Conservation (phyloP, 2,113 vertebrate genomes). For the Aspidoscelis tigris region DNA sequence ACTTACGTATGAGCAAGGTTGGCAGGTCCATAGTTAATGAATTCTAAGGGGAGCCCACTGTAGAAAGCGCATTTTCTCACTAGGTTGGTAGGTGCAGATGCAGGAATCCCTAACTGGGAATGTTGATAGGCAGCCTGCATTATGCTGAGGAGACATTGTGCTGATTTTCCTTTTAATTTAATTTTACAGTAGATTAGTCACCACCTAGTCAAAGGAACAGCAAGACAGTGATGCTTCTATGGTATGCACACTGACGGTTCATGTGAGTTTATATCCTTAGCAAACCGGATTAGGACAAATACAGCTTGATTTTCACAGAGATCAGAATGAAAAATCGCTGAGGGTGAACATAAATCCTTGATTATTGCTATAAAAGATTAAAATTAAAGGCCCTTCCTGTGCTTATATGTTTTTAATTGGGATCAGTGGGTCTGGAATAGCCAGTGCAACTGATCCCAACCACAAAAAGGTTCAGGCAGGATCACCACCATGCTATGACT, state of each 20-base stretch:
- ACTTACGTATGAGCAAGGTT: background rate
- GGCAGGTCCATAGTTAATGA: background rate
- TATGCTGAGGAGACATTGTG: background rate
- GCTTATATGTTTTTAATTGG: too few species aligned
- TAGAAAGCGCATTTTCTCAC: background rate
- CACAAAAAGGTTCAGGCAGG: too few species aligned
- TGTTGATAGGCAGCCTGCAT: background rate
- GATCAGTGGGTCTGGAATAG: too few species aligned
- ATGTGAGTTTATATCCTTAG: background rate
- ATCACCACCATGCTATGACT: too few species aligned
- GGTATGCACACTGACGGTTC: slow-evolving; percentile 7
- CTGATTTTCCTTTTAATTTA: slow-evolving; percentile 7
- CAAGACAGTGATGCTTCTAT: background rate
- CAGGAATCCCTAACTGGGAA: slow-evolving; percentile 2
- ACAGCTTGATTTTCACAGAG: background rate
- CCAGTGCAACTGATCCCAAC: too few species aligned
- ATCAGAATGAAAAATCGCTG: background rate
- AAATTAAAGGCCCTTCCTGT: background rate
- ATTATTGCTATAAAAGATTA: background rate
- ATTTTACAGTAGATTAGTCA: slow-evolving; percentile 23
- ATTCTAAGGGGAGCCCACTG: background rate
- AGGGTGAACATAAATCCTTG: background rate
- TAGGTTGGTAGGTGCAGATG: background rate
- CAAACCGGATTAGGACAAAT: background rate
- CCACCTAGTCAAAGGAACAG: slow-evolving; percentile 12